Conservation (phyloP, 2,888 invertebrate genomes). For the Podabrus alpinus region DNA sequence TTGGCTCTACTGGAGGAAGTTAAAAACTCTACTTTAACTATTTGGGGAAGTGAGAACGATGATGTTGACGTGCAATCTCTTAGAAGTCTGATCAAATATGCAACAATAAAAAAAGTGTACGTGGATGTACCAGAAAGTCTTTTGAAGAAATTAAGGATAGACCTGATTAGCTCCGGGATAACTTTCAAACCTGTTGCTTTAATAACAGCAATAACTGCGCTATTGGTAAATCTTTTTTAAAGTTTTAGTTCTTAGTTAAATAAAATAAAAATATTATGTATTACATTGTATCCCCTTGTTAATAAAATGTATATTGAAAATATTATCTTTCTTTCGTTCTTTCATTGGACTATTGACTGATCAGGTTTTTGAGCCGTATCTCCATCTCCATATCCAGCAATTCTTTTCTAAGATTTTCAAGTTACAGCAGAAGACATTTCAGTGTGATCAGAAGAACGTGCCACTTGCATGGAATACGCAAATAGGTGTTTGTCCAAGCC, state of each 20-base stretch:
- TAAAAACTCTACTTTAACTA: constrained; percentile 70
- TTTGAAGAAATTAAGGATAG: constrained; percentile 58
- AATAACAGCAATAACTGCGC: not conserved
- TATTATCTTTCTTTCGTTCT: no score
- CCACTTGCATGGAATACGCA: no score
- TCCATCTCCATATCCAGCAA: no score
- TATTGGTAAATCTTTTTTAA: not conserved
- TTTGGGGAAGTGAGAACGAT: constrained; percentile 77
- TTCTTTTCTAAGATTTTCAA: no score
- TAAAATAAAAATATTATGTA: no score
- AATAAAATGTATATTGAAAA: no score
- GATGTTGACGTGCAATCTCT: constrained; percentile 68
- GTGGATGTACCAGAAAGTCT: constrained; percentile 76
- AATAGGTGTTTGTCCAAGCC: no score
- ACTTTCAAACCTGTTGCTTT: not conserved
- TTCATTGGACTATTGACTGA: no score
- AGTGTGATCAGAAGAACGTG: no score
- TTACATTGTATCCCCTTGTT: no score
- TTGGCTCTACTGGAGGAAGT: constrained; percentile 62
- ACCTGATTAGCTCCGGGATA: not conserved
- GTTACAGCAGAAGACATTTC: no score
- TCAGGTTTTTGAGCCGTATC: no score
- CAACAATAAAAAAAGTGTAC: constrained; percentile 72
- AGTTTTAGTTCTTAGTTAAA: not conserved
- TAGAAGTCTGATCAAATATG: constrained; percentile 65